A percentile compares a stretch with the other conserved stretches of the same genome.
These are phyloP conservation scores for Camptogramma bilineatum DNA, from an alignment of 2,888 invertebrate species.

Conservation along the genomic window DNA sequence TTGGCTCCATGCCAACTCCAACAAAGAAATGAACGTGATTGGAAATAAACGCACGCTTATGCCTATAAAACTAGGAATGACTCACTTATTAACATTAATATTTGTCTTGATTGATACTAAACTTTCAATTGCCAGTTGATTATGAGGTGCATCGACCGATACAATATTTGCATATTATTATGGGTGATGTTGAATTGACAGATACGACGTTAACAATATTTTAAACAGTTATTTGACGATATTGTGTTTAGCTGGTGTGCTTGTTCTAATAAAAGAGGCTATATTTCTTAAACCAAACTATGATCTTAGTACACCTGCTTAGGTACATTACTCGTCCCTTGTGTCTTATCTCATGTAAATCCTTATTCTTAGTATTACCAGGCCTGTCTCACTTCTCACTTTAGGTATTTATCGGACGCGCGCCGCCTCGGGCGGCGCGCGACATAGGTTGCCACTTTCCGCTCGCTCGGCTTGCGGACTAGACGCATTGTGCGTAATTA, in stretches of 20 bases:
- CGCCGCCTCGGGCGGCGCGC: too few relatives aligned
- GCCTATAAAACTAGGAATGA: constrained; percentile 31
- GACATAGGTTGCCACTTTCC: too few relatives aligned
- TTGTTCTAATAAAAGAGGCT: constrained; percentile 1
- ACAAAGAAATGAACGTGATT: constrained; percentile 42
- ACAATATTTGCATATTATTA: constrained; percentile 38
- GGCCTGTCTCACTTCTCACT: too few relatives aligned
- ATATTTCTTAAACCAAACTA: too few relatives aligned
- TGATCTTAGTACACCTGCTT: too few relatives aligned
- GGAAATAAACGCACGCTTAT: constrained; percentile 27
- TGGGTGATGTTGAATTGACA: constrained; percentile 34
- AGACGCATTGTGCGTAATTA: too few relatives aligned
- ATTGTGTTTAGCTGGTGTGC: constrained; percentile 31
- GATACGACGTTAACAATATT: constrained; percentile 30
- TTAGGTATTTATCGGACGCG: too few relatives aligned
- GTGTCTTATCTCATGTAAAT: background rate
- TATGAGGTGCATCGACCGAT: constrained; percentile 45
- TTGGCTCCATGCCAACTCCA: constrained; percentile 38
- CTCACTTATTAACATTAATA: constrained; percentile 39
- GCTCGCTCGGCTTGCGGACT: too few relatives aligned
- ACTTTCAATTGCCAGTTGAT: constrained; percentile 44
- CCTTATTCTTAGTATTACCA: constrained; percentile 19
- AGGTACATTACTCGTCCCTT: background rate
- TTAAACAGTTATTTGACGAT: constrained; percentile 25
- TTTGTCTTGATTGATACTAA: constrained; percentile 44